Conservation (phyloP, 2,113 vertebrate genomes). For the Phaethon lepturus region DNA sequence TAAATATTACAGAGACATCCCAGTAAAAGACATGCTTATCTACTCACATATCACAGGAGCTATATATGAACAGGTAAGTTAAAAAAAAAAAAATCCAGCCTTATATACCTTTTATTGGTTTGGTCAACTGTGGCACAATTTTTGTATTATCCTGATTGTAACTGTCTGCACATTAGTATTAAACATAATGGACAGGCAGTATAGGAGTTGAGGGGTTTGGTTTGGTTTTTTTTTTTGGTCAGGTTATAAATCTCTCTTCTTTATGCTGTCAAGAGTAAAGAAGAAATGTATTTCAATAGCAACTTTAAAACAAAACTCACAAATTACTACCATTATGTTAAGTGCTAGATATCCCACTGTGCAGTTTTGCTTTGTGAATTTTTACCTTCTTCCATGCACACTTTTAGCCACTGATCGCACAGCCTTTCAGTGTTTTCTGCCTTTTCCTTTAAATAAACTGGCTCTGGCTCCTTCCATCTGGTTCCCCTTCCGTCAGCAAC, state of each 20-base stretch:
- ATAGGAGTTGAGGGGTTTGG: background rate
- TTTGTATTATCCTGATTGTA: slow-evolving; percentile 52
- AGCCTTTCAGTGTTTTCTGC: slow-evolving; percentile 88
- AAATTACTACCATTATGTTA: slow-evolving; percentile 86
- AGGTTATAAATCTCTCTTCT: slow-evolving; percentile 71
- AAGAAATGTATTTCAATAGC: slow-evolving; percentile 78
- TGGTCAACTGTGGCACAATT: slow-evolving; percentile 34
- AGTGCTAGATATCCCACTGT: slow-evolving; percentile 84
- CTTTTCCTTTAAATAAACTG: slow-evolving; percentile 99
- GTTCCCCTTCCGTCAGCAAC: slow-evolving; percentile 99
- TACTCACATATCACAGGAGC: slow-evolving; percentile 20
- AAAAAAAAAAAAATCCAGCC: slow-evolving; percentile 57
- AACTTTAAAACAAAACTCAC: slow-evolving; percentile 83
- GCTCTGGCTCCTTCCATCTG: slow-evolving; percentile 99
- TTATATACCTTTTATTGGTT: slow-evolving; percentile 28
- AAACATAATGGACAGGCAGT: slow-evolving; percentile 33
- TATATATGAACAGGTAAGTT: background rate
- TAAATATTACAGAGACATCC: slow-evolving; percentile 49
- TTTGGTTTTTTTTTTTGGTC: background rate
- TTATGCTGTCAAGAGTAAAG: slow-evolving; percentile 72
- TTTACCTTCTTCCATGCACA: slow-evolving; percentile 86
- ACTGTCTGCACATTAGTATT: slow-evolving; percentile 25
- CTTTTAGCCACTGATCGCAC: slow-evolving; percentile 87
- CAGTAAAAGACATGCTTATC: slow-evolving; percentile 16
- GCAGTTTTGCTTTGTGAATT: slow-evolving; percentile 87